Percentiles rank a stretch among this genome's conserved stretches.
Evolutionary conservation across 2,113 vertebrate genomes (phyloP).

Genomic region (Tinamus guttatus): DNA sequence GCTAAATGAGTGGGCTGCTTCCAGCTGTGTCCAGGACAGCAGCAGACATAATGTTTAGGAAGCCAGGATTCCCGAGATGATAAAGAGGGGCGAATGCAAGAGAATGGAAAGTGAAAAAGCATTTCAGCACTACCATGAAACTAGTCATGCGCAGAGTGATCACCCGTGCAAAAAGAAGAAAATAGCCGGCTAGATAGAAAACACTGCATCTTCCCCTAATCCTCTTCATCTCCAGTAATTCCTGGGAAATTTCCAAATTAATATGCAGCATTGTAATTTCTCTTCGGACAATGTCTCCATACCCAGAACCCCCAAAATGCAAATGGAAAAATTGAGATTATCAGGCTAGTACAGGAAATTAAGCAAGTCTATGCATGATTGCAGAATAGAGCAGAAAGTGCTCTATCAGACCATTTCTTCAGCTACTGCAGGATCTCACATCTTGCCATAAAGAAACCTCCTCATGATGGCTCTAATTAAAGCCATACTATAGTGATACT

Average conservation of each 20-base stretch:
- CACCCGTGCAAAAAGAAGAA: not conserved
- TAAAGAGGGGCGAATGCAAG: not conserved
- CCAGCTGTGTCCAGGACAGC: not conserved
- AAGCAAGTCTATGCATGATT: not conserved
- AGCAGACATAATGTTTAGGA: accelerated
- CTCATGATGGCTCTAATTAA: not conserved
- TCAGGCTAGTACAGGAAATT: not conserved
- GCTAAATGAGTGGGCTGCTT: not conserved
- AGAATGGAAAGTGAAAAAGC: not conserved
- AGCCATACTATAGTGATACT: not conserved
- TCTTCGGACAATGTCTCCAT: not conserved
- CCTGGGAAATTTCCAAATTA: not conserved
- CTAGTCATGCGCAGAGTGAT: accelerated
- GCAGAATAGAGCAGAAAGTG: not conserved
- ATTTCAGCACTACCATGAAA: not conserved
- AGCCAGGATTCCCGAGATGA: not conserved
- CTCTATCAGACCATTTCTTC: not conserved
- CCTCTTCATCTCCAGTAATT: not conserved
- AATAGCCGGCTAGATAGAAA: not conserved
- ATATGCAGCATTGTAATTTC: not conserved
- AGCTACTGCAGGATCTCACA: not conserved
- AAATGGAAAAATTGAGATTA: not conserved
- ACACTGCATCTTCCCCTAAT: not conserved
- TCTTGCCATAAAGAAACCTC: not conserved
- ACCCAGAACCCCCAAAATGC: not conserved